These are phyloP conservation scores for Ametastegia equiseti DNA, from an alignment of 2,888 invertebrate species.

Conservation along the genomic window DNA sequence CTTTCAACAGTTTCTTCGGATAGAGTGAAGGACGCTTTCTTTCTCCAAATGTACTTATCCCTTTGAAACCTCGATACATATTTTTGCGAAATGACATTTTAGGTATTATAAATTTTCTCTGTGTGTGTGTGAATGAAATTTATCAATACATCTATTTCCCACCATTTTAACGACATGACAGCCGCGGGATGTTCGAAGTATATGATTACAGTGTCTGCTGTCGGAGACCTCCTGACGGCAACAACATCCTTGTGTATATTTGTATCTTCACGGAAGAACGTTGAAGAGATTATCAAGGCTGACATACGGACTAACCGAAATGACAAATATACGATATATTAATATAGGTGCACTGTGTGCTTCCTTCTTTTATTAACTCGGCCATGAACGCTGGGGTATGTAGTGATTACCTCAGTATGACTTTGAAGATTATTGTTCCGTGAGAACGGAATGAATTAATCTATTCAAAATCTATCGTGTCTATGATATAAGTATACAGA, in stretches of 20 bases:
- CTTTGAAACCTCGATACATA: too few species aligned
- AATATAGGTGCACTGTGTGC: background rate
- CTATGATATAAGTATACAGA: background rate
- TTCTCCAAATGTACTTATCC: too few species aligned
- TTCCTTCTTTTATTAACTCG: background rate
- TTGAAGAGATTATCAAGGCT: slow-evolving; percentile 13
- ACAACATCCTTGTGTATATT: background rate
- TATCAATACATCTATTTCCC: slow-evolving; percentile 9
- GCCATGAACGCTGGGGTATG: background rate
- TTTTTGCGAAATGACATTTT: too few species aligned
- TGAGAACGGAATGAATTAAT: background rate
- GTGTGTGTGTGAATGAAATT: background rate
- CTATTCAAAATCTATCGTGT: background rate
- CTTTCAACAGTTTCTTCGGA: too few species aligned
- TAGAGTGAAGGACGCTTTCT: too few species aligned
- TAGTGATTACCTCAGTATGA: background rate
- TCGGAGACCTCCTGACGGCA: slow-evolving; percentile 28
- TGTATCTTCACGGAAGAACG: slow-evolving; percentile 12
- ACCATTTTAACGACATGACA: background rate
- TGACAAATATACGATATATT: slow-evolving; percentile 17
- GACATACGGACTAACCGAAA: slow-evolving; percentile 17
- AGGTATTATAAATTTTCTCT: background rate
- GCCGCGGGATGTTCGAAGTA: slow-evolving; percentile 4
- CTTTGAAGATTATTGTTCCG: background rate
- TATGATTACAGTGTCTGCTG: slow-evolving; percentile 4